phyloP scores from a whole-genome alignment of 2,888 invertebrate species.

The Harpalus rubripes region DNA sequence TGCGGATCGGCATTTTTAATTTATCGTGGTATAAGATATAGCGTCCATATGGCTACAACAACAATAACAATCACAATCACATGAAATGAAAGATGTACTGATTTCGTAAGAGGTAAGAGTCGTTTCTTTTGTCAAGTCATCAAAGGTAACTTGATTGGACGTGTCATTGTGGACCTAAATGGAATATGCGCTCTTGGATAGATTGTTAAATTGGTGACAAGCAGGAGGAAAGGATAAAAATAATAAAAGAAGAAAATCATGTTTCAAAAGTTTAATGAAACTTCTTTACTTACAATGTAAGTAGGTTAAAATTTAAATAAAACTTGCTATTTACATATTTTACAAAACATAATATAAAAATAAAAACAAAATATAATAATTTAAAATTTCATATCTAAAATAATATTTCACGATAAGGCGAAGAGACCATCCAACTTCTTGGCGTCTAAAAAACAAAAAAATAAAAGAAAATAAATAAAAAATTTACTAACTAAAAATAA shows the following conservation, averaged over 20 bases:
- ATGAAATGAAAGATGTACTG: constrained; percentile 24
- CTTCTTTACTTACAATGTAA: constrained; percentile 67
- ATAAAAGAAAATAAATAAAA: constrained; percentile 68
- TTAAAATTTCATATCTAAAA: constrained; percentile 68
- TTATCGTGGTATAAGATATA: constrained; percentile 47
- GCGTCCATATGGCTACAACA: constrained; percentile 44
- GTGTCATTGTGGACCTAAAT: constrained; percentile 36
- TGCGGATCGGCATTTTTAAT: constrained; percentile 63
- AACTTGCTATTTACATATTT: constrained; percentile 69
- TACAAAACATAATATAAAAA: constrained; percentile 68
- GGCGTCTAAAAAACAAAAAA: constrained; percentile 69
- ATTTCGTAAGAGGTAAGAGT: constrained; percentile 3
- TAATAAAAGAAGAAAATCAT: constrained; percentile 66
- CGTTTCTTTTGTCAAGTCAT: constrained; percentile 39
- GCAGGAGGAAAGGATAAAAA: constrained; percentile 51
- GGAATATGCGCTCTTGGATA: constrained; percentile 41
- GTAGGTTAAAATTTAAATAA: constrained; percentile 68
- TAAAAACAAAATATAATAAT: constrained; percentile 69
- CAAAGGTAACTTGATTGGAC: constrained; percentile 37
- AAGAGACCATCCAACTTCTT: constrained; percentile 69
- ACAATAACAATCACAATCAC: constrained; percentile 38
- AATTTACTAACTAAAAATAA: constrained; percentile 67
- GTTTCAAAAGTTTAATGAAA: constrained; percentile 66
- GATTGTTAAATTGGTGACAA: constrained; percentile 49
- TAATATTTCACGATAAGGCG: constrained; percentile 67